Conservation (phyloP, 2,888 invertebrate species). For the Acrobasis repandana region DNA sequence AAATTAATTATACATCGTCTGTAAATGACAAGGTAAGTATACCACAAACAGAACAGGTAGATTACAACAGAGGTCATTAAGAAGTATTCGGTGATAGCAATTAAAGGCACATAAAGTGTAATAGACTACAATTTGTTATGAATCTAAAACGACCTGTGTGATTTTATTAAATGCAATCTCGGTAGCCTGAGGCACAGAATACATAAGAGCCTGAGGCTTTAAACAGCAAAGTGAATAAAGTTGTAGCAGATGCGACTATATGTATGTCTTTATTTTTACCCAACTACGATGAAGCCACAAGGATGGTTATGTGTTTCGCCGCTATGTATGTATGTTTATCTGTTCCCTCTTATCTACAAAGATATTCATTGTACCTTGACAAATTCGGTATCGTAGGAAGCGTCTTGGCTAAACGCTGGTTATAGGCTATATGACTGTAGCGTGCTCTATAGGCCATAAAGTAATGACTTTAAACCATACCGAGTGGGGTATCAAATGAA, state of each 20-base stretch:
- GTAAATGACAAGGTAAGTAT: conserved; percentile 5
- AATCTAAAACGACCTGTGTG: conserved; percentile 35
- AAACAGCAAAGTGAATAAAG: not conserved
- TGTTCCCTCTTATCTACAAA: no score
- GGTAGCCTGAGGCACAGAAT: conserved; percentile 50
- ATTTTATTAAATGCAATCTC: conserved; percentile 35
- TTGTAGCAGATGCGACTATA: not conserved
- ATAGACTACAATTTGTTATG: conserved; percentile 44
- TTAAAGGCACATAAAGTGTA: conserved; percentile 42
- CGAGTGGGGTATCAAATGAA: no score
- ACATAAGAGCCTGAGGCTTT: conserved; percentile 47
- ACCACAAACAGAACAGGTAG: not conserved
- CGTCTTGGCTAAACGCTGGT: no score
- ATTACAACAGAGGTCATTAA: conserved; percentile 32
- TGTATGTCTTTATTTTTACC: no score
- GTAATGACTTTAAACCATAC: no score
- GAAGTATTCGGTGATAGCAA: conserved; percentile 37
- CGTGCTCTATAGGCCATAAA: no score
- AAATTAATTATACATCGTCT: conserved; percentile 5
- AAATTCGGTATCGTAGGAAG: no score
- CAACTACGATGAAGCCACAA: no score
- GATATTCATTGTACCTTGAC: no score
- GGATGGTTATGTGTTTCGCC: no score
- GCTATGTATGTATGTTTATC: no score
- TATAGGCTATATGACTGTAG: no score